phyloP scores from a whole-genome alignment of 2,113 vertebrate species.

The Dicaeum eximium region DNA sequence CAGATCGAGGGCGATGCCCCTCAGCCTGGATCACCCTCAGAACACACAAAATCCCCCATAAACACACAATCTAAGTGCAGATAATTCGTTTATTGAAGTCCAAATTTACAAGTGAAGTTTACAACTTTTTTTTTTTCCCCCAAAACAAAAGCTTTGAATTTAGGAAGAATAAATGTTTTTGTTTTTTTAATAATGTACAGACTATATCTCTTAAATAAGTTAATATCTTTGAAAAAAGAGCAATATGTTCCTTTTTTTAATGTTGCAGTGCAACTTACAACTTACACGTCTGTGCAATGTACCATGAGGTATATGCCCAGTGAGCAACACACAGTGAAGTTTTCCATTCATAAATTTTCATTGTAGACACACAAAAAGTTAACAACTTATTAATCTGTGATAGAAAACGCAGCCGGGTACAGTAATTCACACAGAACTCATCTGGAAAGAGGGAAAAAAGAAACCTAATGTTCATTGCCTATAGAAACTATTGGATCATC shows the following conservation, averaged over 20 bases:
- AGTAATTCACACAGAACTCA: constrained; percentile 62
- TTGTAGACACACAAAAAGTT: constrained; percentile 78
- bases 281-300: constrained; percentile 91
- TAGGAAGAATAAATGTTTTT: constrained; percentile 87
- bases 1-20: background rate
- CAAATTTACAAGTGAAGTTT: constrained; percentile 85
- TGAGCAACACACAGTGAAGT: constrained; percentile 88
- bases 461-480: constrained; percentile 54
- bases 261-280: constrained; percentile 94
- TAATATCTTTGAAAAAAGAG: constrained; percentile 90
- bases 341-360: constrained; percentile 83
- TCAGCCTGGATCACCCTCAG: background rate
- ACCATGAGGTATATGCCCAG: constrained; percentile 88
- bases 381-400: constrained; percentile 68
- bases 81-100: constrained; percentile 89
- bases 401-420: constrained; percentile 65
- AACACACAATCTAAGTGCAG: constrained; percentile 72
- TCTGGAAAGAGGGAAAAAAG: constrained; percentile 48
- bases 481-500: constrained; percentile 62
- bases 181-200: constrained; percentile 84
- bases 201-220: constrained; percentile 80
- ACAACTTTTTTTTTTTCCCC: constrained; percentile 61
- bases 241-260: constrained; percentile 91
- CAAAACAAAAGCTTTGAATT: constrained; percentile 83
- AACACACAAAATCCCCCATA: background rate